Evolutionary conservation across 2,113 vertebrate genomes (phyloP).

Genomic region (Ursus arctos): DNA sequence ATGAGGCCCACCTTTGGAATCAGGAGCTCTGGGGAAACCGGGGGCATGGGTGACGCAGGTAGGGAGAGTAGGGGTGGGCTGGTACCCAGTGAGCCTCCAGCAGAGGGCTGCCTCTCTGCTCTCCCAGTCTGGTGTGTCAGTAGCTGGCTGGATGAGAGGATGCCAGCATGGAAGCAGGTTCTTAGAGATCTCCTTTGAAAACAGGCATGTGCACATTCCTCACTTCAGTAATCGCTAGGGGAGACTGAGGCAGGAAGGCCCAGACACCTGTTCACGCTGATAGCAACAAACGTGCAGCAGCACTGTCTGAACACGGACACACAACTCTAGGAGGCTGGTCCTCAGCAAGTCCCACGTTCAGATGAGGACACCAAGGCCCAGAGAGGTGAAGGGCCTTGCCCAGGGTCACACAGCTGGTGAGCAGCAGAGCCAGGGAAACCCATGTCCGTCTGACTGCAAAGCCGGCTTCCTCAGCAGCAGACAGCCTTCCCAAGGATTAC

Average conservation of each 20-base stretch:
- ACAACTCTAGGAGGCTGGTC: neutral
- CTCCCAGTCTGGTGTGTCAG: neutral
- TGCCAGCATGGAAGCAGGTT: neutral
- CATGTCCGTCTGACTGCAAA: neutral
- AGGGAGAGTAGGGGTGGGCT: too few species aligned
- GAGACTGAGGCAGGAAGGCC: neutral
- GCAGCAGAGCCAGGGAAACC: neutral
- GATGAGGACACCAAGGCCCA: neutral
- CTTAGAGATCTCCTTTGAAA: neutral
- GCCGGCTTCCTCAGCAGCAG: neutral
- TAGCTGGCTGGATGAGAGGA: too few species aligned
- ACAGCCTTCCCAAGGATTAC: neutral
- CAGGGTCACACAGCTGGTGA: neutral
- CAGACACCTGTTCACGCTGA: neutral
- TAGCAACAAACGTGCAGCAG: accelerated
- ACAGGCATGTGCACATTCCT: accelerated
- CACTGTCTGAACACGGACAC: accelerated
- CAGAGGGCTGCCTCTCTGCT: neutral
- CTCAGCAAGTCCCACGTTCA: too few species aligned
- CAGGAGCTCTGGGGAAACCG: neutral
- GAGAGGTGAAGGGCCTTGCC: neutral
- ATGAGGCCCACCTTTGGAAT: too few species aligned
- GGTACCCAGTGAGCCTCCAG: neutral
- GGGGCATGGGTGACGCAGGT: neutral
- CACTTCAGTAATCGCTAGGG: accelerated